Conservation (phyloP, 2,113 vertebrate genomes). For the Pampusana beccarii region DNA sequence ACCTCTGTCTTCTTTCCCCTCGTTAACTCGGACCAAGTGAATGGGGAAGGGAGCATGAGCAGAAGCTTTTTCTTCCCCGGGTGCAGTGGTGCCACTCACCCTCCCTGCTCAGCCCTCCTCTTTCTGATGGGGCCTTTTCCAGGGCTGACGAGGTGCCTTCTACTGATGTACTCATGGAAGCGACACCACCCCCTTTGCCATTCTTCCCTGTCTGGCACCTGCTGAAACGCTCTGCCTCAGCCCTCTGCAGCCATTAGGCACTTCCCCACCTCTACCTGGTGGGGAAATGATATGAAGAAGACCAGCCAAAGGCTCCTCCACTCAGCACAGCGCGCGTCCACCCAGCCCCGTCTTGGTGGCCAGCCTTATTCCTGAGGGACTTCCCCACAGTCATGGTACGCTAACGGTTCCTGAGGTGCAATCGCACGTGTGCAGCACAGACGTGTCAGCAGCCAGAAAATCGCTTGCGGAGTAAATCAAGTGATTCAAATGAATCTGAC, state of each 20-base stretch:
- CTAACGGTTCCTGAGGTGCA: not conserved
- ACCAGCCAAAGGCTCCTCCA: not conserved
- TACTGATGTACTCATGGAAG: not conserved
- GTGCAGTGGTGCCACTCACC: fast-evolving
- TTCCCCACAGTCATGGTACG: fast-evolving
- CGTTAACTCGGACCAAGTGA: not conserved
- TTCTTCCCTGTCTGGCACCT: fast-evolving
- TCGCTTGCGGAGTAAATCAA: not conserved
- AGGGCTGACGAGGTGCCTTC: fast-evolving
- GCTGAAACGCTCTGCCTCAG: fast-evolving
- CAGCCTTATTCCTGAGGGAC: not conserved
- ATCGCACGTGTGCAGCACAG: not conserved
- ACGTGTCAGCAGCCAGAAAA: not conserved
- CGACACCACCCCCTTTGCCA: not conserved
- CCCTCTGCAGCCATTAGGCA: too few relatives aligned
- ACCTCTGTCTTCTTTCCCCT: not conserved
- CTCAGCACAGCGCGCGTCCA: not conserved
- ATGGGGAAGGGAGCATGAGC: fast-evolving
- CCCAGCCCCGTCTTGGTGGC: not conserved
- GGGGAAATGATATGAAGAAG: not conserved
- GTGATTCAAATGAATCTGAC: not conserved
- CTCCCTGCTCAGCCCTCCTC: not conserved
- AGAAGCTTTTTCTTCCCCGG: fast-evolving
- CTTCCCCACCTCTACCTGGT: not conserved
- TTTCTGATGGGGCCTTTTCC: not conserved